Evolutionary conservation across 1,140 invertebrate species (phyloP), one percentile per base, ranked within the genome.

Genomic region (Caenorhabditis latens): DNA sequence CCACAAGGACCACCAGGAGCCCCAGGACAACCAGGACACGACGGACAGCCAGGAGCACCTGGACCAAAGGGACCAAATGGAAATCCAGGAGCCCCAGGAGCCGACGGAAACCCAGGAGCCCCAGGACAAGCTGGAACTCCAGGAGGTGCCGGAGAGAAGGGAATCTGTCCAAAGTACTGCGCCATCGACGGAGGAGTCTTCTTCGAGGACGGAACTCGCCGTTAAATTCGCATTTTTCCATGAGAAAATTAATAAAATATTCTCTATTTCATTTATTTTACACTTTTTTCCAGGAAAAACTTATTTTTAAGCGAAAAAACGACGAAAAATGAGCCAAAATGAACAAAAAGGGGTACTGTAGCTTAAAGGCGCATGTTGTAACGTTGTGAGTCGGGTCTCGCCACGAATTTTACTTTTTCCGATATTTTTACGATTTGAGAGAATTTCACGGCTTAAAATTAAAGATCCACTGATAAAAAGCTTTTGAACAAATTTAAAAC

Each of bases 141-240:
- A 40, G 86, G 86, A 65, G 86, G 86, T 63, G 61, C 58, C 50
- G 89, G 88, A 87, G 90, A 91, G 86, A 91, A 91, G 84, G 90
- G 90, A 58, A 91, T 90, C 84, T 90, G 90, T 86, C 90, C 90
- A 46, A 91, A 91, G 84, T 91, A 91, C 86, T 91, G 90, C 89
- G 90, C 90, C 88, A 89, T 91, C 86, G 90, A 91, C 88, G 90
- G 90, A 63, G 90, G 90, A 84, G 90, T 91, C 88, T 91, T 91
- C 91, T 91, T 91, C 86, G 90, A 92, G 75, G 90, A 91, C 67
- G 90, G 90, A 87, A 91, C 91, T 88, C 88, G 88, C 86, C 88
- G 88, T 89, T 89, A 89, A 88, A 55, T 55, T 48, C 48, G 2
- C 75, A 50, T 82, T 82, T 82, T 13, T 82, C 43, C 5, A 55